Percentiles rank a stretch among this genome's conserved stretches.
Evolutionary conservation across 2,113 vertebrate species (phyloP).

Genomic region (Carettochelys insculpta): DNA sequence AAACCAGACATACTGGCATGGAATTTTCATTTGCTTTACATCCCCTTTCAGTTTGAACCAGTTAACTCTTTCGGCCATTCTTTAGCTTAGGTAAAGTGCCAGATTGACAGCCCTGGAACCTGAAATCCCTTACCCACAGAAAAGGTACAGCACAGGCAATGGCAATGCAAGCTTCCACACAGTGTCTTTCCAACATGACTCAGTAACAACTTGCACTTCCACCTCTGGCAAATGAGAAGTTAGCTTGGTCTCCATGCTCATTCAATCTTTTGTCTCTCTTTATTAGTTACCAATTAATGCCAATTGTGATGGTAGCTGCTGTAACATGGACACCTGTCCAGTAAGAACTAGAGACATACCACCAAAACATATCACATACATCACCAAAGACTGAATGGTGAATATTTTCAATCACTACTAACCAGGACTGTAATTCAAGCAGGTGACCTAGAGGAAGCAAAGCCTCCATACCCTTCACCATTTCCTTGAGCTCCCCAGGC

Average conservation of each 20-base stretch:
- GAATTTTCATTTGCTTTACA: slow-evolving; percentile 38
- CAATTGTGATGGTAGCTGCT: slow-evolving; percentile 33
- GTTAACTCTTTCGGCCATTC: slow-evolving; percentile 39
- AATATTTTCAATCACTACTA: not conserved
- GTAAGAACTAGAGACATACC: slow-evolving; percentile 26
- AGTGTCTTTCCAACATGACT: not conserved
- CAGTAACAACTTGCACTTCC: slow-evolving; percentile 7
- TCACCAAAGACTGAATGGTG: not conserved
- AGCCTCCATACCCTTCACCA: not conserved
- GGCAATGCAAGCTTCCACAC: slow-evolving; percentile 6
- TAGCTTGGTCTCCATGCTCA: slow-evolving; percentile 13
- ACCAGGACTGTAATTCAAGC: slow-evolving; percentile 26
- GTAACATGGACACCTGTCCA: not conserved
- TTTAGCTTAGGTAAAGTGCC: slow-evolving; percentile 21
- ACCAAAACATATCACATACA: not conserved
- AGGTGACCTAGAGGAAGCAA: not conserved
- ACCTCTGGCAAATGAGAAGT: not conserved
- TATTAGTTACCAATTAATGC: not conserved
- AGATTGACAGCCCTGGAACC: slow-evolving; percentile 42
- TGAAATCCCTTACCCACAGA: slow-evolving; percentile 25
- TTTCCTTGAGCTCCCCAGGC: not conserved
- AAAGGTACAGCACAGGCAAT: not conserved
- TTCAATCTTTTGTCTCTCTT: not conserved
- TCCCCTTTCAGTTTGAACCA: slow-evolving; percentile 29
- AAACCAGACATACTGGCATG: slow-evolving; percentile 17